These are phyloP conservation scores for Cynocephalus volans DNA, from an alignment of 2,113 vertebrate genomes.

Conservation along the genomic window DNA sequence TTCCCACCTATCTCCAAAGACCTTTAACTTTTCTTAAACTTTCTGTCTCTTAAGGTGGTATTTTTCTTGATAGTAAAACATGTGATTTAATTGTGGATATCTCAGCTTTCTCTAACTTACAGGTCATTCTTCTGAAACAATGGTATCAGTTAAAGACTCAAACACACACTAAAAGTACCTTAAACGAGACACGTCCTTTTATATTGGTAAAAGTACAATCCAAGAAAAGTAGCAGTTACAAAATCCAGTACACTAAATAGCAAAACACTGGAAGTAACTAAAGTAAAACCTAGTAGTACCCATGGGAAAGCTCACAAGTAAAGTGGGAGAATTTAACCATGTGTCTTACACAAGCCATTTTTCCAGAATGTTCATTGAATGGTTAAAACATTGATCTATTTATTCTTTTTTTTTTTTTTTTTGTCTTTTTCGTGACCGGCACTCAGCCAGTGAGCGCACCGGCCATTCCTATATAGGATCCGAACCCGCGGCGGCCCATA, in stretches of 20 bases:
- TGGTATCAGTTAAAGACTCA: conserved; percentile 35
- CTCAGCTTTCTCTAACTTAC: neutral
- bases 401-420: too few relatives aligned
- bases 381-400: neutral
- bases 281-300: neutral
- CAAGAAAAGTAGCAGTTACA: neutral
- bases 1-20: neutral
- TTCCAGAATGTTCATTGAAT: neutral
- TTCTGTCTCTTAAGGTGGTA: neutral
- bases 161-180: neutral
- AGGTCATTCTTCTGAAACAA: conserved; percentile 12
- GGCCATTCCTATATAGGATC: too few relatives aligned
- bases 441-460: too few relatives aligned
- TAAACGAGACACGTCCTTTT: neutral
- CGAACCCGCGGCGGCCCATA: too few relatives aligned
- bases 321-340: neutral
- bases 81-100: conserved; percentile 51
- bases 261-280: conserved; percentile 1
- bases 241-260: neutral
- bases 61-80: conserved; percentile 60
- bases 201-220: neutral
- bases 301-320: neutral
- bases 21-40: conserved; percentile 50
- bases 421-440: too few relatives aligned
- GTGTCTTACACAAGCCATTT: neutral